Evolutionary conservation across 2,113 vertebrate genomes (phyloP).

Genomic region (Anser brachyrhynchus): DNA sequence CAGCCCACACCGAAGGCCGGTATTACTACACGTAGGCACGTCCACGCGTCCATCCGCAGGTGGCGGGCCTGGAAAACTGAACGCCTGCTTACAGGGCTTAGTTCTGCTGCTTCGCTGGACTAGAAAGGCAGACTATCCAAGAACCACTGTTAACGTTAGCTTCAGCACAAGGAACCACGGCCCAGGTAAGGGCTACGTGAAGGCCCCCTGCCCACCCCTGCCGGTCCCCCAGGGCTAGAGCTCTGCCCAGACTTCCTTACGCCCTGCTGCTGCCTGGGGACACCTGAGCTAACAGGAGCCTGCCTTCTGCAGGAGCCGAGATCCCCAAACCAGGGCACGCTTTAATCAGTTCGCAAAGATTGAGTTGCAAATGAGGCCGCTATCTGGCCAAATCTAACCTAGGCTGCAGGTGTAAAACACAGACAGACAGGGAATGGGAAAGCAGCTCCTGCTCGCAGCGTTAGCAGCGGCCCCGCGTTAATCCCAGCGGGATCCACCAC

Average conservation of each 20-base stretch:
- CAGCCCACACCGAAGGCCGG: background rate
- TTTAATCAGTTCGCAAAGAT: background rate
- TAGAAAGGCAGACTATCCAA: background rate
- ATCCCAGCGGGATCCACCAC: background rate
- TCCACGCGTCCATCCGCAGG: background rate
- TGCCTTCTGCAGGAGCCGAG: fast-evolving
- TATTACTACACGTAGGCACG: fast-evolving
- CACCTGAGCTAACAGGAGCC: background rate
- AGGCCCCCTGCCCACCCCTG: background rate
- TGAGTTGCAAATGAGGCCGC: fast-evolving
- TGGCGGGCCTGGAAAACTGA: background rate
- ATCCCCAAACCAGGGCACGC: background rate
- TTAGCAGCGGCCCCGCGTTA: background rate
- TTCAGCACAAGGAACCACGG: background rate
- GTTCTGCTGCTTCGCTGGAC: background rate
- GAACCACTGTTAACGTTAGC: fast-evolving
- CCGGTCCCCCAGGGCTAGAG: background rate
- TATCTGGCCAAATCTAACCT: background rate
- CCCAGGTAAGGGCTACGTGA: background rate
- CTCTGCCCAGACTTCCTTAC: background rate
- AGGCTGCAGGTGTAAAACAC: background rate
- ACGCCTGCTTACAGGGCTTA: fast-evolving
- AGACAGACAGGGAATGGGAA: fast-evolving
- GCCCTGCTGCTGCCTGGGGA: fast-evolving
- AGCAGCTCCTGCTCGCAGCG: background rate